phyloP scores from a whole-genome alignment of 2,888 invertebrate species.

The Thalpophila matura region DNA sequence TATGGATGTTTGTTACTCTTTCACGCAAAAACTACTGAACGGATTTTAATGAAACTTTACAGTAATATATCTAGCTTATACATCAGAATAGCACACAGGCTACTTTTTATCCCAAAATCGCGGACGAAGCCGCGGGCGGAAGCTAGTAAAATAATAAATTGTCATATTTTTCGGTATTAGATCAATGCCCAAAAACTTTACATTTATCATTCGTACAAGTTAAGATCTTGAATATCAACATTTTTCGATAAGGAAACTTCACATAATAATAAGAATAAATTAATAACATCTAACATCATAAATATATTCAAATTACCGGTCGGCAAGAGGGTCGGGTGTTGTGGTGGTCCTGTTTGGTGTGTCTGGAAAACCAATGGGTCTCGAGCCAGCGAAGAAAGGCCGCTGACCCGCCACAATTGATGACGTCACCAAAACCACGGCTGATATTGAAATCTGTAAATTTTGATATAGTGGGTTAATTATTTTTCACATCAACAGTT shows the following conservation, averaged over 20 bases:
- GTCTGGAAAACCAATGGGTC: constrained; percentile 91
- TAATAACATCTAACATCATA: background rate
- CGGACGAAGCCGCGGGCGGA: too few relatives aligned
- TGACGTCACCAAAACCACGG: constrained; percentile 67
- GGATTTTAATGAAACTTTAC: too few relatives aligned
- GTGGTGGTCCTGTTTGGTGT: constrained; percentile 82
- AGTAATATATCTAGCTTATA: too few relatives aligned
- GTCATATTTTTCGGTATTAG: too few relatives aligned
- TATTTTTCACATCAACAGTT: background rate
- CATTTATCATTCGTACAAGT: too few relatives aligned
- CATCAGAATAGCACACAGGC: too few relatives aligned
- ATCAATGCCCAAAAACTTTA: too few relatives aligned
- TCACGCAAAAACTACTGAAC: too few relatives aligned
- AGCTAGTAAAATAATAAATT: too few relatives aligned
- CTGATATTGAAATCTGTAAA: constrained; percentile 63
- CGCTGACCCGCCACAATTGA: constrained; percentile 88
- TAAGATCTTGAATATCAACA: background rate
- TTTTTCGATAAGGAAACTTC: constrained; percentile 8
- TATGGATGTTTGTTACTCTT: too few relatives aligned
- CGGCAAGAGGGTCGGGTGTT: constrained; percentile 73
- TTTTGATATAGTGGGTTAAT: background rate
- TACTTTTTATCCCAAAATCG: too few relatives aligned
- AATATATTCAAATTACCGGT: constrained; percentile 74
- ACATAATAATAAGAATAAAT: background rate
- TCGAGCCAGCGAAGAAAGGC: constrained; percentile 91